phyloP scores from a whole-genome alignment of 2,888 invertebrate species.

The Oligia latruncula region DNA sequence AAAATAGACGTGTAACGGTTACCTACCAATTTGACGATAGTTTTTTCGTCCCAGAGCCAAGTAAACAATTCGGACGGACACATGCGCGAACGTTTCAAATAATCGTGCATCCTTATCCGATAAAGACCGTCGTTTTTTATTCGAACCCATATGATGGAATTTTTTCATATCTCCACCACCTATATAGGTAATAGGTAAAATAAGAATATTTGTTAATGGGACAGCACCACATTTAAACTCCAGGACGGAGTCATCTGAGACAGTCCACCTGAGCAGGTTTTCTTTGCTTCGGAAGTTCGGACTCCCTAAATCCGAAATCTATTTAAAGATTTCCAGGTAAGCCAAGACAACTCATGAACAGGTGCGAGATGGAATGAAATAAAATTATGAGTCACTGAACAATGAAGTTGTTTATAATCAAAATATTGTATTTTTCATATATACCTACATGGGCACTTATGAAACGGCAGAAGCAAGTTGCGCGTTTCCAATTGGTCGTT shows the following conservation, averaged over 20 bases:
- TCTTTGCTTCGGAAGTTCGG: background rate
- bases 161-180: slow-evolving; percentile 87
- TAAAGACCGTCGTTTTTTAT: slow-evolving; percentile 89
- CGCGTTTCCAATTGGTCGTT: too few species aligned
- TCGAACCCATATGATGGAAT: slow-evolving; percentile 91
- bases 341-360: background rate
- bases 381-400: background rate
- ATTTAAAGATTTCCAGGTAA: background rate
- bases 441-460: too few species aligned
- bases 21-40: slow-evolving; percentile 90
- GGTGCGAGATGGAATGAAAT: background rate
- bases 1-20: background rate
- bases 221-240: background rate
- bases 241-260: background rate
- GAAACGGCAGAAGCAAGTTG: too few species aligned
- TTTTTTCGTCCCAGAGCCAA: slow-evolving; percentile 90
- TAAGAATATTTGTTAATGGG: background rate
- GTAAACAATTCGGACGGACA: slow-evolving; percentile 91
- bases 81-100: slow-evolving; percentile 90
- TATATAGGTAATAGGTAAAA: slow-evolving; percentile 52
- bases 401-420: background rate
- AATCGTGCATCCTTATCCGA: slow-evolving; percentile 91
- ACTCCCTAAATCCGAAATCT: background rate
- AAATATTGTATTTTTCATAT: too few species aligned
- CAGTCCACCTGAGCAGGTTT: background rate